A percentile compares a stretch with the other conserved stretches of the same genome.
Conservation (phyloP, 2,797 vertebrate genomes). For the Cygnus olor region DNA sequence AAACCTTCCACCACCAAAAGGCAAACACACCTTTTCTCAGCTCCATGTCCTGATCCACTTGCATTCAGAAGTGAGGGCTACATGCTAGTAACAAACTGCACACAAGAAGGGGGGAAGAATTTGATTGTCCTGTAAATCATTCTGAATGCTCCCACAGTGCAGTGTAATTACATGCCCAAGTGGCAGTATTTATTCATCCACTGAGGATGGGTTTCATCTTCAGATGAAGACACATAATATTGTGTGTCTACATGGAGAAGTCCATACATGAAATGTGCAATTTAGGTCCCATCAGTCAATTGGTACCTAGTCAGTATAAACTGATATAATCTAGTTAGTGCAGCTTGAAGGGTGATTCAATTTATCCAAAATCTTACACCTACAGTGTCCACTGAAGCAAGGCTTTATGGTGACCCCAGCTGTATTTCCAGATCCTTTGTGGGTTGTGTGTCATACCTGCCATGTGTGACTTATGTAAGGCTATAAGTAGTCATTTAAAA, state of each 20-base stretch:
- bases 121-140: background rate
- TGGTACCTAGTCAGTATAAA: background rate
- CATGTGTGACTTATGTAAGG: rapidly evolving
- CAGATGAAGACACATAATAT: background rate
- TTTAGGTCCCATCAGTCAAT: background rate
- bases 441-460: background rate
- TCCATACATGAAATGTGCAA: background rate
- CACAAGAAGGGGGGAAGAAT: background rate
- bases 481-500: background rate
- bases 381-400: background rate
- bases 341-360: background rate
- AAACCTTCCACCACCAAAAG: background rate
- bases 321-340: background rate
- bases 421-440: background rate
- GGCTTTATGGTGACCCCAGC: background rate
- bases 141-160: background rate
- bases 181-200: background rate
- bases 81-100: background rate
- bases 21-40: background rate
- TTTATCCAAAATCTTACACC: background rate
- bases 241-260: background rate
- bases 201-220: background rate
- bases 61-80: background rate
- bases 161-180: background rate
- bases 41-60: background rate